Percentiles rank a stretch among this genome's conserved stretches.
Evolutionary conservation across 2,888 invertebrate species (phyloP).

Genomic region (Limnephilus marmoratus): DNA sequence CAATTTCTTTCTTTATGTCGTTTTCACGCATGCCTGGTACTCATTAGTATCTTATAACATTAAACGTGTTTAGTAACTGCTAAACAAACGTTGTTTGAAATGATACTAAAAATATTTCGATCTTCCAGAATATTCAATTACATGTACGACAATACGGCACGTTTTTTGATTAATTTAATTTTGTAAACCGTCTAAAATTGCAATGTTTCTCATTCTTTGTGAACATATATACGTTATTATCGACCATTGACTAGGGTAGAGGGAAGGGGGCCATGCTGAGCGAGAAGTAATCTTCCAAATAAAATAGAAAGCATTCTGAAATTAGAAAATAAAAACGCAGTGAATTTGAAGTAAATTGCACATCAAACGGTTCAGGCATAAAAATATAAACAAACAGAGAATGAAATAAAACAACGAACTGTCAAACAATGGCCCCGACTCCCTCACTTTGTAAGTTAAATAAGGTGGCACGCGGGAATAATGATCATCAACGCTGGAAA

Average conservation of each 20-base stretch:
- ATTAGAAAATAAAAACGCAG: neutral
- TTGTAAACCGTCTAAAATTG: too few species aligned
- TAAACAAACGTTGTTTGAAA: too few species aligned
- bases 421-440: conserved; percentile 26
- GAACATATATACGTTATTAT: neutral
- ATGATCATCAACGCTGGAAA: neutral
- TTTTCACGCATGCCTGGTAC: too few species aligned
- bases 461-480: neutral
- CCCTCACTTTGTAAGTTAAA: conserved; percentile 19
- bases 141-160: too few species aligned
- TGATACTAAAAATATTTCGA: too few species aligned
- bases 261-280: too few species aligned
- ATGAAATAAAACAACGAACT: conserved; percentile 43
- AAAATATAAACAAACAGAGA: conserved; percentile 42
- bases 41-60: too few species aligned
- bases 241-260: neutral
- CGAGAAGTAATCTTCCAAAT: neutral
- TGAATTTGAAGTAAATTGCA: conserved; percentile 37
- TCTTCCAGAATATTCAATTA: too few species aligned
- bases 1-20: too few species aligned
- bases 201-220: neutral
- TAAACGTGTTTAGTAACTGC: too few species aligned
- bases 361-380: conserved; percentile 25
- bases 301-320: neutral
- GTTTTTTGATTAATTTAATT: too few species aligned